Evolutionary conservation across 2,113 vertebrate species (phyloP).

Genomic region (Eurypyga helias): DNA sequence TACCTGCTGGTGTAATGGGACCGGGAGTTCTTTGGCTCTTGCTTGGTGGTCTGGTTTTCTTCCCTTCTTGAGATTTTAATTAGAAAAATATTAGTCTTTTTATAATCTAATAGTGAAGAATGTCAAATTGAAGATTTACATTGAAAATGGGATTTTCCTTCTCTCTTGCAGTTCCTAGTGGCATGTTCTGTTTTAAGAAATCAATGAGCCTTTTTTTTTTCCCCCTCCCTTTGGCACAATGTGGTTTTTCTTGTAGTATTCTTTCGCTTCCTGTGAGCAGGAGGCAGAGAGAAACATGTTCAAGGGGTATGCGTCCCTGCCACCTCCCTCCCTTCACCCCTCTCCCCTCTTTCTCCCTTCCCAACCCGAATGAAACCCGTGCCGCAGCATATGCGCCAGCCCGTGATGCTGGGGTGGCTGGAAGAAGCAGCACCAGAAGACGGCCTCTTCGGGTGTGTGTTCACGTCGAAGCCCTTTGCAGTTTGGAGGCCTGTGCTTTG

Average conservation of each 20-base stretch:
- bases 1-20: not conserved
- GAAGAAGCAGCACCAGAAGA: not conserved
- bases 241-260: not conserved
- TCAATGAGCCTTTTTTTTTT: not conserved
- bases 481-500: not conserved
- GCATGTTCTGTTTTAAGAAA: not conserved
- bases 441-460: not conserved
- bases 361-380: not conserved
- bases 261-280: not conserved
- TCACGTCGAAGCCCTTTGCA: not conserved
- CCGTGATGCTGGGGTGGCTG: not conserved
- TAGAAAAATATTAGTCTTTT: not conserved
- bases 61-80: not conserved
- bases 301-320: not conserved
- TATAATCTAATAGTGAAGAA: not conserved
- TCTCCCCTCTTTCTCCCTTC: not conserved
- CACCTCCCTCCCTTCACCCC: not conserved
- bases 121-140: not conserved
- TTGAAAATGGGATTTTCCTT: not conserved
- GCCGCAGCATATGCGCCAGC: fast-evolving
- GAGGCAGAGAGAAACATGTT: not conserved
- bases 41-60: not conserved
- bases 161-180: not conserved
- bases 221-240: not conserved
- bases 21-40: not conserved